Percentiles rank a stretch among this genome's conserved stretches.
phyloP scores from a whole-genome alignment of 1,140 invertebrate genomes.

The Trypoxylus dichotomus region DNA sequence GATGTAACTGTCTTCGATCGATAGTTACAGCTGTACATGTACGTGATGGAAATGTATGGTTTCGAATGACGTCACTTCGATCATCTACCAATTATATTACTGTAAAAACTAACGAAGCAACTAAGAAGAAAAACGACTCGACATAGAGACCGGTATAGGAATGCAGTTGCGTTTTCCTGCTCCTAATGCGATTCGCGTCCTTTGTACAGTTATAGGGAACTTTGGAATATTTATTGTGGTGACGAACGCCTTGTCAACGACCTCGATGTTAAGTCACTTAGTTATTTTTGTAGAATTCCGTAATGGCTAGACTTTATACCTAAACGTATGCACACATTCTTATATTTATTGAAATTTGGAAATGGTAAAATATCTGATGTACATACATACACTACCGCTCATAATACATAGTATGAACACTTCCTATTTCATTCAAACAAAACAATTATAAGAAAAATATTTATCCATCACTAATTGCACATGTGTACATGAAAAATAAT shows the following conservation, averaged over 20 bases:
- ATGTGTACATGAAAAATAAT: too few relatives aligned
- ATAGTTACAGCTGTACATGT: neutral
- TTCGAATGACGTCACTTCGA: neutral
- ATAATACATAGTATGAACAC: too few relatives aligned
- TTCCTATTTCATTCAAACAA: too few relatives aligned
- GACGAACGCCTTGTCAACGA: conserved; percentile 10
- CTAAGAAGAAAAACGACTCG: neutral
- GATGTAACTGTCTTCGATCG: neutral
- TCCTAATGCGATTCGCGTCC: conserved; percentile 11
- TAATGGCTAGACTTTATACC: neutral
- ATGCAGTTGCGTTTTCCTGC: conserved; percentile 21
- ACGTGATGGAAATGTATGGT: conserved; percentile 1
- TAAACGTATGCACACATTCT: neutral
- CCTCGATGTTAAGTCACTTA: neutral
- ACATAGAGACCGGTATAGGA: neutral
- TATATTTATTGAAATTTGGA: too few relatives aligned
- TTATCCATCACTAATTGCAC: too few relatives aligned
- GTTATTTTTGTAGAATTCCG: neutral
- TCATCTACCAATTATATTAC: neutral
- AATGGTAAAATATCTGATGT: too few relatives aligned
- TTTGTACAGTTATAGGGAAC: conserved; percentile 19
- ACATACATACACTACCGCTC: too few relatives aligned
- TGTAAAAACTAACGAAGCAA: conserved; percentile 7
- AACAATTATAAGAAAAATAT: too few relatives aligned
- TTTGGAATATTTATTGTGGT: conserved; percentile 7